Conservation (phyloP, 2,113 vertebrate species). For the Odocoileus virginianus region DNA sequence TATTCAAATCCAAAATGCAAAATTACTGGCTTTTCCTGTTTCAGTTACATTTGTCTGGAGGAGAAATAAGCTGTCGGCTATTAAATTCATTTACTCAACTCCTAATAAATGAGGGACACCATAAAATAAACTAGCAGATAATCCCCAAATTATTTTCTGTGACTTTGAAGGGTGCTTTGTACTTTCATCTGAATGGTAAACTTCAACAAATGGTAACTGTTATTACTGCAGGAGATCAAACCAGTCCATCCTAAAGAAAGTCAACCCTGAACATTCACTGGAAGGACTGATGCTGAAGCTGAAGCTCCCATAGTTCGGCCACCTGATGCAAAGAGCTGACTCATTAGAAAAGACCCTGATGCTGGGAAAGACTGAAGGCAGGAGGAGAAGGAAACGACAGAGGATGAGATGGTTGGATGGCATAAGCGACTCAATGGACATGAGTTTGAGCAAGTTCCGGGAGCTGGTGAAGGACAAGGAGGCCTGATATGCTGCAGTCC, state of each 20-base stretch:
- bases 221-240: neutral
- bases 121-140: neutral
- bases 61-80: neutral
- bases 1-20: neutral
- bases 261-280: neutral
- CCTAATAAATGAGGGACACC: neutral
- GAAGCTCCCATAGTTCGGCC: neutral
- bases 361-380: neutral
- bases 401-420: neutral
- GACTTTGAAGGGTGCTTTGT: neutral
- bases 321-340: neutral
- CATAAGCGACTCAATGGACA: neutral
- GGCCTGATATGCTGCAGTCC: neutral
- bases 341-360: neutral
- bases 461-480: neutral
- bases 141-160: neutral
- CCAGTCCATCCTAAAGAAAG: neutral
- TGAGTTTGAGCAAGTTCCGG: neutral
- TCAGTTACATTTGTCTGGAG: neutral
- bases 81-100: constrained; percentile 14
- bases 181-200: neutral
- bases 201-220: neutral
- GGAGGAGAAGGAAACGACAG: neutral
- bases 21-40: neutral
- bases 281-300: neutral